Evolutionary conservation across 2,888 invertebrate species (phyloP).

Genomic region (Microchrysa polita): DNA sequence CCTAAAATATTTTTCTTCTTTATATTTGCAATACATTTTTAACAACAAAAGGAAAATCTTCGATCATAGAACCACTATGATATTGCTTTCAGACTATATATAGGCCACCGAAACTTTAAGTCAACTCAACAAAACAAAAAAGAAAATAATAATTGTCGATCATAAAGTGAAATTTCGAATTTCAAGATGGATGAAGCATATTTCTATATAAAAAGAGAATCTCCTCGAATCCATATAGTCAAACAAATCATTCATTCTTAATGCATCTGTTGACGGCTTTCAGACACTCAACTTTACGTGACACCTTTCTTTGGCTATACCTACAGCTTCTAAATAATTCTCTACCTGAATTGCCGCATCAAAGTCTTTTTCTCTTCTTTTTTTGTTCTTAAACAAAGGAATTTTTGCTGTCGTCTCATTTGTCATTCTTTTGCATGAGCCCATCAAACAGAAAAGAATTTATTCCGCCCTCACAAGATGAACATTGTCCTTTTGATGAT

Average conservation of each 20-base stretch:
- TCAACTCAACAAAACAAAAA: too few species aligned
- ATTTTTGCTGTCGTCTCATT: not conserved
- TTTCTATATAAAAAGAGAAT: not conserved
- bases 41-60: too few species aligned
- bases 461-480: not conserved
- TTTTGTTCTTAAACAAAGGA: not conserved
- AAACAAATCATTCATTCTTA: not conserved
- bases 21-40: too few species aligned
- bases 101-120: too few species aligned
- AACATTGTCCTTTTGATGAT: slow-evolving; percentile 7
- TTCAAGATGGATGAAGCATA: too few species aligned
- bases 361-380: too few species aligned
- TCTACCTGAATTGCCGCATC: not conserved
- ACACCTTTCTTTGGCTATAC: not conserved
- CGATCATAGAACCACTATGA: too few species aligned
- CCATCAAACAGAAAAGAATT: not conserved
- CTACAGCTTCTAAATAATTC: not conserved
- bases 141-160: too few species aligned
- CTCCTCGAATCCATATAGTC: not conserved
- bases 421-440: not conserved
- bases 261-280: not conserved
- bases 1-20: too few species aligned
- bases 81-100: too few species aligned
- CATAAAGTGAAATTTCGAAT: too few species aligned
- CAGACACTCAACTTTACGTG: not conserved